Evolutionary conservation across 2,888 invertebrate species (phyloP), one percentile per base, ranked within the genome.

Genomic region (Dichetophora obliterata): DNA sequence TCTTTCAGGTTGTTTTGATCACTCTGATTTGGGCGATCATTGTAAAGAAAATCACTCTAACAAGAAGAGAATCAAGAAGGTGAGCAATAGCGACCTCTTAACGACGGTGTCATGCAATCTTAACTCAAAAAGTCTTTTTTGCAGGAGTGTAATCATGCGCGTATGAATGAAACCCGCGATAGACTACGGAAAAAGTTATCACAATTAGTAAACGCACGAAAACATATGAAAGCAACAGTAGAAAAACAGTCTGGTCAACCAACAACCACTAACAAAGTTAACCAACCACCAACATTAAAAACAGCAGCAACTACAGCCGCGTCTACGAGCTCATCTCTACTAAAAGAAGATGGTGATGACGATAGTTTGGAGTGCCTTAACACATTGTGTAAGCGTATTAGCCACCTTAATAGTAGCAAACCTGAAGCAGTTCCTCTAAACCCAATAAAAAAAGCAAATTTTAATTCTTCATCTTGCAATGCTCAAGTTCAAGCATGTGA

Each of bases 91-190:
- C 24, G 52, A 59, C 14, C 16, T 37, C 68, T 16, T 52, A 27
- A 27, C 24, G 54, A 27, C 5, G 19, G 37, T 59, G 37, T 11
- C n/a, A 31, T 50, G 37, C 22, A 14, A n/a, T 48, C 31, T 57
- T 66, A 63, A 48, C 24, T 22, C 4, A 43, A 24, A 66, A 37
- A 22, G 22, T 68, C 68, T 34, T 27, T 54, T 66, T 75, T 63
- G 0, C 31, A 86, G 85, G 89, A 89, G 78, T 89, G 88, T 77
- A 88, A 85, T 81, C 89, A 89, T 81, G 87, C 87, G 0, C 86
- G 89, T 9, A 88, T 87, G 77, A 89, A 88, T 76, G 89, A 89
- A 81, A 90, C 90, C 5, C 86, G 89, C 3, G 89, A 89, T 80
- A 85, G 89, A 71, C 75, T 89, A 59, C 88, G 89, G 11, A 89